Evolutionary conservation across 30 jellyfish, hydroid and myxozoan genomes (phyloP), one percentile per base, ranked within the genome.

Genomic region (Hydractinia echinata): DNA sequence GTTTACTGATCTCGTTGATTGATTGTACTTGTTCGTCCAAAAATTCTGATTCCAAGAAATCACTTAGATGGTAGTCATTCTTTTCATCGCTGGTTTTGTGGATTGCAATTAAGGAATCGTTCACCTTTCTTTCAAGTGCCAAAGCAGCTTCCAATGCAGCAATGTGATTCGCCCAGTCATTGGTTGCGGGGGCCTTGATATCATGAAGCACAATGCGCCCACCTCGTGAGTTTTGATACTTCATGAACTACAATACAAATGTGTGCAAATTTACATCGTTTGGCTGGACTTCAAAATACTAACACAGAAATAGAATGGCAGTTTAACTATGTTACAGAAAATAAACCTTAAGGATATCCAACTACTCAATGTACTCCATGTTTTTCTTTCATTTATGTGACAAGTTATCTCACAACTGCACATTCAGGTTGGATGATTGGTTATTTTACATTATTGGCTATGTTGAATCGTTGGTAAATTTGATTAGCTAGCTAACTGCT

Each of bases 151-250:
- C 95, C 91, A 91, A 82, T 44, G 98, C 98, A 20, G 83, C 82
- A 72, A 91, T 53, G 8, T 90, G 96, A 53, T 82, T 55, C n/a
- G 78, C 89, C 98, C 98, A 91, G n/a, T 91, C 96, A 18, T 51
- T 84, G n/a, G 68, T 54, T 14, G 66, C 61, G 14, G 98, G 98
- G 60, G 96, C 95, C 85, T 86, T 91, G 83, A 91, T 64, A 67
- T 86, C 96, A 18, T 92, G 85, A 68, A 91, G 52, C 83, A 73
- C 79, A 78, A 91, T 85, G 70, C 96, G 95, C 4, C 98, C 98
- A 52, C 98, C 98, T 66, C 98, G 82, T 68, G 86, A 88, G 98
- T 91, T 91, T 79, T 91, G 98, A 67, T 85, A 86, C 77, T 77
- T 86, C 98, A 86, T 86, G 79, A 91, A 79, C 98, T 91, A 79